Evolutionary conservation across 2,113 vertebrate species (phyloP), one percentile per base, ranked within the genome.

Genomic region (Malurus elegans): DNA sequence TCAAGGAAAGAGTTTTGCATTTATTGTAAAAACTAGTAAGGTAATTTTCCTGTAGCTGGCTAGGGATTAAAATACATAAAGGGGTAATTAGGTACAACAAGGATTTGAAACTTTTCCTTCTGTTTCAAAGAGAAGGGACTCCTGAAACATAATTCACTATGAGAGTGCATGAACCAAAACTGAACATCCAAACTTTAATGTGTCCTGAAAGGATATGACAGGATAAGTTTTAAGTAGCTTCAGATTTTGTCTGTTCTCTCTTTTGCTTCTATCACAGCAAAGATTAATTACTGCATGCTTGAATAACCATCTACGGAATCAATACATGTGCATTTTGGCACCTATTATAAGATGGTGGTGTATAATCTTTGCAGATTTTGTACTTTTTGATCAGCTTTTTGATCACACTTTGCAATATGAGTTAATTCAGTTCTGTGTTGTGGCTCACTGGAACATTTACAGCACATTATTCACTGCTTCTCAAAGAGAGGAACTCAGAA

Each of bases 1-100:
- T 93, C 38, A 87, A 91, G 82, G 58, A 80, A 69, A 80, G 80
- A 38, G 31, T 85, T 92, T 45, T 73, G 26, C 70, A 70, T 95
- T 92, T 94, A 93, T 88, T 95, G 82, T 95, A 86, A 64, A 95
- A 93, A 31, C 42, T 80, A 70, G 54, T 83, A 82, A 70, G 67
- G 79, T 79, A 90, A 92, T 62, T 96, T 93, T 92, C 79, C 71
- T 78, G 24, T 62, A 66, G 42, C 47, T 82, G 54, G 31, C 25
- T 48, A 53, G 29, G 47, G 85, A 73, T 73, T 93, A 42, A 92
- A 79, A 62, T 71, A 76, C 18, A 10, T 45, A 58, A 82, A 82
- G 19, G 51, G 54, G 12, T 45, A 75, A 81, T 66, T 65, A 75
- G 61, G 5, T 61, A 31, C 23, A 61, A 66, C 4, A 72, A 69